Base-by-base conservation (phyloP, 2,113 vertebrate species). In the Ginglymostoma cirratum region DNA sequence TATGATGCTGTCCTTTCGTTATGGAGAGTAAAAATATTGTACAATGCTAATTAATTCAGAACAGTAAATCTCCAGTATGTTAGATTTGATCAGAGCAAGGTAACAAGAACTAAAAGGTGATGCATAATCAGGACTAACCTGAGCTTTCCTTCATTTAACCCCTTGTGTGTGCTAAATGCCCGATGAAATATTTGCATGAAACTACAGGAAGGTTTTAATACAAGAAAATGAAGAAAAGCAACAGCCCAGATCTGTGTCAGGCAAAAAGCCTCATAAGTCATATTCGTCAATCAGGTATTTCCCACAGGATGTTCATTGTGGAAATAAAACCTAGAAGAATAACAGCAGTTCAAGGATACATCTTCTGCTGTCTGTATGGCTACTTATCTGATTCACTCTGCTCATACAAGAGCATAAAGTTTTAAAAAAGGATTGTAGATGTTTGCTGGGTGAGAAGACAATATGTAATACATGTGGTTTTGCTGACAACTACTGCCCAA, bases 21-120 rank as follows among this genome's bases (percentile, higher is more conserved):
- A 24, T 90, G 7, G 15, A 4, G 24, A 45, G 45, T 52, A 42
- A 52, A 95, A 72, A 95, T 15, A 72, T 42, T 94, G n/a, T 45
- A 70, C 70, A 94, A 48, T 94, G n/a, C 21, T 42, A 94, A 94
- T 38, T 45, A 94, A 70, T 70, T 95, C 69, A 48, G 42, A 93
- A 66, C 69, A 24, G 10, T 72, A 95, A 76, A 95, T 95, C 94
- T 72, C 14, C 19, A 72, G 10, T 8, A 83, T 38, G 14, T 90
- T 61, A 90, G 2, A 90, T 90, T 90, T 61, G 65, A 21, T 42
- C 23, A 85, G 45, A 52, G 48, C 52, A 34, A 42, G n/a, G 5
- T 24, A 24, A 55, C 27, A 89, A 89, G 23, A 14, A 27, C 12
- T 3, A 14, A 78, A 55, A 89, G 52, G 3, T 55, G 27, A 61